Evolutionary conservation across 2,888 invertebrate species (phyloP).

Genomic region (Ophraella communa): DNA sequence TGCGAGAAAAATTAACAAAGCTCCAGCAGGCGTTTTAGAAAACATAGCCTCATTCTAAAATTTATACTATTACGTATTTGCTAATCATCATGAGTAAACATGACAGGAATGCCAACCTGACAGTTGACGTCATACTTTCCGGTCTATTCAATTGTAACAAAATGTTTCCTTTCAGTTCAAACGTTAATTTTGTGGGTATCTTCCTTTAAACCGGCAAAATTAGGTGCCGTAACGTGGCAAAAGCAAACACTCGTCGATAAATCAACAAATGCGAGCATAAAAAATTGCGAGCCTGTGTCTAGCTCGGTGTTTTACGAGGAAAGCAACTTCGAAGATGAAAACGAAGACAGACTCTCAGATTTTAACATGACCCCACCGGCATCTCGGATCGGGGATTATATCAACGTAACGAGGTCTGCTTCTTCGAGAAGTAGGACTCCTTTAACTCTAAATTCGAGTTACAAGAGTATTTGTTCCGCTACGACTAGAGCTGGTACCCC

Average conservation of each 20-base stretch:
- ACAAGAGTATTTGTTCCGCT: constrained; percentile 49
- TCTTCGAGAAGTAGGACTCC: constrained; percentile 55
- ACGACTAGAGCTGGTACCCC: constrained; percentile 55
- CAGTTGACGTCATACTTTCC: not conserved
- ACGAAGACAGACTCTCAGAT: constrained; percentile 35
- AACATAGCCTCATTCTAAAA: too few species aligned
- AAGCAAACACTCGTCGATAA: constrained; percentile 12
- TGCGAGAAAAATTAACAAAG: too few species aligned
- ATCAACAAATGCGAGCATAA: not conserved
- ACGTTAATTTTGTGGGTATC: constrained; percentile 33
- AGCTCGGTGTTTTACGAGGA: constrained; percentile 12
- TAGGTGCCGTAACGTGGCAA: constrained; percentile 32
- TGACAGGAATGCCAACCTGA: too few species aligned
- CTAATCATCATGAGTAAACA: too few species aligned
- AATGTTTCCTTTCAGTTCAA: constrained; percentile 39
- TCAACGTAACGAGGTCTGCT: constrained; percentile 29
- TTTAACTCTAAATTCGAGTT: constrained; percentile 44
- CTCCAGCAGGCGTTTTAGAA: too few species aligned
- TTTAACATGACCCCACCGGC: constrained; percentile 51
- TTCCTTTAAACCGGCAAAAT: constrained; percentile 13
- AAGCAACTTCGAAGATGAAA: constrained; percentile 29
- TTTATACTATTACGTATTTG: too few species aligned
- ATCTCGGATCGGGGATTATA: constrained; percentile 48
- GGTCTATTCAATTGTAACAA: constrained; percentile 42
- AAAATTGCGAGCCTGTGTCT: not conserved